These are phyloP conservation scores for Incurvaria masculella DNA, from an alignment of 2,888 invertebrate genomes.

Conservation along the genomic window DNA sequence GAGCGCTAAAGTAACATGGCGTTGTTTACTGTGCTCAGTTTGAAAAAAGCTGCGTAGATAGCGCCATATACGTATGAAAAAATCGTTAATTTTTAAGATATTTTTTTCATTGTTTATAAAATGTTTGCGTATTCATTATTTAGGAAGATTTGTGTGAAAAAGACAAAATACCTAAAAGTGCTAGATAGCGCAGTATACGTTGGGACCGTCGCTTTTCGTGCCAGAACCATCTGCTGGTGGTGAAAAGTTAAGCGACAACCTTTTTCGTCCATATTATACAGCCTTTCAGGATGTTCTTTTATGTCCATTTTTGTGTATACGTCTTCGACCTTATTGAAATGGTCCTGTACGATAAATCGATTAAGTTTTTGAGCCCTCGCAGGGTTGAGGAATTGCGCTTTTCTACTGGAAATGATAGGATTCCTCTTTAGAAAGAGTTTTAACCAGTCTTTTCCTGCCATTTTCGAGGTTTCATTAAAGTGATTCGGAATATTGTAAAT, in stretches of 20 bases:
- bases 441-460: constrained; percentile 17
- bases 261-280: constrained; percentile 25
- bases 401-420: constrained; percentile 17
- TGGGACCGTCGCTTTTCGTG: too few relatives aligned
- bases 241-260: constrained; percentile 22
- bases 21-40: too few relatives aligned
- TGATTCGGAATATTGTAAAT: constrained; percentile 8
- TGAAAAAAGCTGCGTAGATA: too few relatives aligned
- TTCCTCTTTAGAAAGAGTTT: constrained; percentile 15
- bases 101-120: too few relatives aligned
- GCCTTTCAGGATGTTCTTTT: constrained; percentile 16
- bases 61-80: too few relatives aligned
- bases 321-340: constrained; percentile 19
- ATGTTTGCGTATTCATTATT: too few relatives aligned
- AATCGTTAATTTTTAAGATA: too few relatives aligned
- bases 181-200: too few relatives aligned
- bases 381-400: constrained; percentile 20
- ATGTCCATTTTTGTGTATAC: constrained; percentile 16
- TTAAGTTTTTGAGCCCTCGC: constrained; percentile 21
- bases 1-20: too few relatives aligned
- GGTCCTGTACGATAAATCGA: constrained; percentile 17
- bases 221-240: constrained; percentile 19
- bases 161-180: too few relatives aligned
- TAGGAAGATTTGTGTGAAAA: too few relatives aligned
- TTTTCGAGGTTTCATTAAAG: constrained; percentile 10